Percentiles rank a stretch among this genome's conserved stretches.
These are phyloP conservation scores for Kuschelorhynchus macadamiae DNA, from an alignment of 2,888 invertebrate genomes.

Conservation along the genomic window DNA sequence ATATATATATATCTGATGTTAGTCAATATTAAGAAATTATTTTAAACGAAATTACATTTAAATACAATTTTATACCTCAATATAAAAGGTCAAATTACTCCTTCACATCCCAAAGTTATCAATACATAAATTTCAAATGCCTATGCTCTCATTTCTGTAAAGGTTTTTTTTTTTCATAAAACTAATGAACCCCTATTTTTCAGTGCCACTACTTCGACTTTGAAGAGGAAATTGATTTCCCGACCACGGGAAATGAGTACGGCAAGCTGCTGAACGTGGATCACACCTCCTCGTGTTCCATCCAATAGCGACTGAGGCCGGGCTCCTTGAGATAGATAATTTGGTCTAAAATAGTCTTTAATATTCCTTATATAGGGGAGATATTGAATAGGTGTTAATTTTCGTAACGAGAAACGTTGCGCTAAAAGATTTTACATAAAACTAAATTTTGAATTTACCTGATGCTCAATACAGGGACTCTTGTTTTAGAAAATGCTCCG, in stretches of 20 bases:
- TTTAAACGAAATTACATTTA: no score
- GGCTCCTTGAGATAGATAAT: conserved; percentile 13
- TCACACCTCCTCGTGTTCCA: conserved; percentile 65
- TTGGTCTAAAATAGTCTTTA: conserved; percentile 35
- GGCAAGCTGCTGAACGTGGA: conserved; percentile 58
- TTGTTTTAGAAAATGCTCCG: no score
- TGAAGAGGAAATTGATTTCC: conserved; percentile 66
- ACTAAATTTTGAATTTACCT: background rate
- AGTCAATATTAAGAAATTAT: no score
- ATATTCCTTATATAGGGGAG: conserved; percentile 5
- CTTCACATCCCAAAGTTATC: no score
- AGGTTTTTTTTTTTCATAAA: conserved; percentile 14
- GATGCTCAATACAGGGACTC: no score
- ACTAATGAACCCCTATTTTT: conserved; percentile 51
- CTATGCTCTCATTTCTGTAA: background rate
- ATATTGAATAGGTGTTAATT: background rate
- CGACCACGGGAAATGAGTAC: conserved; percentile 60
- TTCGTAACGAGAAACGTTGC: background rate
- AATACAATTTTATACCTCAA: no score
- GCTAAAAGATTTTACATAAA: background rate
- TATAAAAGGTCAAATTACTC: no score
- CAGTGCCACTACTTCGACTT: conserved; percentile 68
- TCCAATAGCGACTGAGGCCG: conserved; percentile 63
- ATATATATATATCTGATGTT: no score
- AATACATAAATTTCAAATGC: no score